A percentile compares a stretch with the other conserved stretches of the same genome.
These are phyloP conservation scores for Dipus sagitta DNA, from an alignment of 2,797 vertebrate genomes.

Conservation along the genomic window DNA sequence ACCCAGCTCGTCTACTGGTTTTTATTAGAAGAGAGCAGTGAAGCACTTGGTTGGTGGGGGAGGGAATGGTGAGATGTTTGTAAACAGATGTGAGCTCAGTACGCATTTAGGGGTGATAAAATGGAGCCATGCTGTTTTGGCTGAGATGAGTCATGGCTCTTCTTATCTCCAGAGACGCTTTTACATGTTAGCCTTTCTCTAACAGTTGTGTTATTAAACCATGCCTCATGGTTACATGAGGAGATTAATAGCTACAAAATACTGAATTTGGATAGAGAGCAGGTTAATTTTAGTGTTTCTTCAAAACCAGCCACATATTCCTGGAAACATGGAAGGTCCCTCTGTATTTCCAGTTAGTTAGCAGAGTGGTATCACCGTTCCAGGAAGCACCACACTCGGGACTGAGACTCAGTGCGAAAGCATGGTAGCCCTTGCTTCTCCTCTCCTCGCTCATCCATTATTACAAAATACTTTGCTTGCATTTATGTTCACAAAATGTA, in stretches of 20 bases:
- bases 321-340: constrained; percentile 34
- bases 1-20: background rate
- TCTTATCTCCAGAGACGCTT: background rate
- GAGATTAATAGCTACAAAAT: constrained; percentile 47
- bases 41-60: constrained; percentile 71
- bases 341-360: constrained; percentile 58
- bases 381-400: constrained; percentile 41
- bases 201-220: background rate
- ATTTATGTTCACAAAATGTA: constrained; percentile 69
- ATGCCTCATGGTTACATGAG: background rate
- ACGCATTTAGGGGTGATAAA: constrained; percentile 65
- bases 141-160: background rate
- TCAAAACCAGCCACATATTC: constrained; percentile 49
- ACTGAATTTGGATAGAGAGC: background rate
- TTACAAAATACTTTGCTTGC: constrained; percentile 43
- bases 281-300: constrained; percentile 39
- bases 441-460: constrained; percentile 39
- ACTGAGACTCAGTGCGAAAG: background rate
- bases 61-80: constrained; percentile 69
- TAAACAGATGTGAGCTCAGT: constrained; percentile 71
- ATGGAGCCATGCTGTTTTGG: constrained; percentile 1
- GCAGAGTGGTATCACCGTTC: constrained; percentile 13
- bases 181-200: background rate
- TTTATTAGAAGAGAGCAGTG: constrained; percentile 80
- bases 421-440: background rate